Base-by-base conservation (phyloP, 2,888 invertebrate species). In the Chironomus riparius region DNA sequence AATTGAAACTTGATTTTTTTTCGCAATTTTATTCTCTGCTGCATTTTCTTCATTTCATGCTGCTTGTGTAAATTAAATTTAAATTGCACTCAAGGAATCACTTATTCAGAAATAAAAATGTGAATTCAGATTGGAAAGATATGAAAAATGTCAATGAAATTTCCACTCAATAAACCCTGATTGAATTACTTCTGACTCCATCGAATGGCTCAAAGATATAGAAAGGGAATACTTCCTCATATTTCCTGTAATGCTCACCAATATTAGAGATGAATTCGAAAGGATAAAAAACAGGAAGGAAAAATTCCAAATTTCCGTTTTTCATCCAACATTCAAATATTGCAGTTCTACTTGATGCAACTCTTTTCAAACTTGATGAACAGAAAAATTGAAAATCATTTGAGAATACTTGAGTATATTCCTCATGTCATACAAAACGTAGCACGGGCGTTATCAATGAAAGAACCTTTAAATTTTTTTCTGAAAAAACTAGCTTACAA, bases 161-260 rank as follows among this genome's bases (percentile, higher is more conserved):
- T 72, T 72, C 62, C 72, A 62, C 62, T 61, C 72, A 62, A 38
- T 72, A 18, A 72, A 28, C 24, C 72, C 61, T 22, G 47, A 62
- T 72, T 72, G 28, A 72, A 72, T 62, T 72, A 72, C 21, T 18
- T 38, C 38, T 38, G 38, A 38, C 38, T 38, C 2, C 38, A 38
- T 2, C 10, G 38, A 38, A 38, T 38, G 38, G 10, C 38, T 38
- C 38, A 38, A 7, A 38, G 38, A 38, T 38, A 10, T 38, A 38
- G 38, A 38, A 10, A 61, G 5, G 4, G 56, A n/a, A 50, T n/a
- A 38, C 3, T 28, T n/a, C 24, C 70, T 22, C 47, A 48, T 70
- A 18, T 70, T 70, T 71, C 72, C 15, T 68, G 24, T n/a, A 13
- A 56, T n/a, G 18, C 3, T 56, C 56, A 56, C 56, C n/a, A 18